Evolutionary conservation across 2,888 invertebrate species (phyloP).

Genomic region (Cartodere bifasciata): DNA sequence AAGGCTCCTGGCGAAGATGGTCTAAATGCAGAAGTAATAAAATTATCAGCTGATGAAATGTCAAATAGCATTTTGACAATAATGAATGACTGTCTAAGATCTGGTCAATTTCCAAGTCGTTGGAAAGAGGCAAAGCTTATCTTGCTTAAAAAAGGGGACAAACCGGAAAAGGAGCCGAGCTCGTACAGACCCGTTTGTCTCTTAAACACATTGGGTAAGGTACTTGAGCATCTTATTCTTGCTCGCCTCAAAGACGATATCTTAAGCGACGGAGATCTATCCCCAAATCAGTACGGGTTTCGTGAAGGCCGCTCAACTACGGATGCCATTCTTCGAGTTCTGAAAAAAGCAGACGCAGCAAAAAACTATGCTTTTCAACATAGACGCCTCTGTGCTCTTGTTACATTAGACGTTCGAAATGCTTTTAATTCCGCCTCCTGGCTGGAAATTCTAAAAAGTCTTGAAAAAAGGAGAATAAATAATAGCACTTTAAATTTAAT

Average conservation of each 20-base stretch:
- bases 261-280: slow-evolving; percentile 3
- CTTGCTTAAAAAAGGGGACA: slow-evolving; percentile 4
- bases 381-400: slow-evolving; percentile 3
- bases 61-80: neutral
- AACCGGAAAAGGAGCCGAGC: neutral
- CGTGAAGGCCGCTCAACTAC: too few relatives aligned
- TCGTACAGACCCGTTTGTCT: slow-evolving; percentile 8
- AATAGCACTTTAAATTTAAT: neutral
- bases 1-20: neutral
- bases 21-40: neutral
- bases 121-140: slow-evolving; percentile 7
- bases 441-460: slow-evolving; percentile 1
- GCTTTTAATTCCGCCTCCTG: slow-evolving; percentile 6
- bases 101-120: slow-evolving; percentile 4
- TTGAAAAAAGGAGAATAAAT: slow-evolving; percentile 3
- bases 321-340: slow-evolving; percentile 3
- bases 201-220: slow-evolving; percentile 4
- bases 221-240: slow-evolving; percentile 6
- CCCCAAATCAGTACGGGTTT: slow-evolving; percentile 1
- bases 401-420: slow-evolving; percentile 4
- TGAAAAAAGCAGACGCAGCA: slow-evolving; percentile 2
- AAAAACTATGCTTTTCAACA: neutral
- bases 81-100: neutral
- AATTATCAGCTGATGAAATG: neutral
- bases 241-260: slow-evolving; percentile 4